Conservation (phyloP, 2,888 invertebrate species). For the Leistus spinibarbis region DNA sequence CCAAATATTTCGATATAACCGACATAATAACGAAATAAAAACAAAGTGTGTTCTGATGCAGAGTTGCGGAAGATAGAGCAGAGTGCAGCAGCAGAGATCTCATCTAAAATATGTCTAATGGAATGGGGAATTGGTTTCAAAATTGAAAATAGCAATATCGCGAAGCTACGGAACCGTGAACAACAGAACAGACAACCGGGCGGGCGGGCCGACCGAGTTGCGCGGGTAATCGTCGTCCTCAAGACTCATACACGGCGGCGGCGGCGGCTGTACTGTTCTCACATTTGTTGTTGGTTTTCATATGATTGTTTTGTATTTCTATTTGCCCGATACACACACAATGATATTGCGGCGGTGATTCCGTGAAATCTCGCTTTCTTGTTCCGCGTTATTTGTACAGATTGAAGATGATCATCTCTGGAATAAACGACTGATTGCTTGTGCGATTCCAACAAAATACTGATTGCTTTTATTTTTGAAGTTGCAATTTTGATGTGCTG, state of each 20-base stretch:
- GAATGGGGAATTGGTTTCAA: constrained; percentile 38
- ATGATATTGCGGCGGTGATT: background rate
- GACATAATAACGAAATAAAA: constrained; percentile 33
- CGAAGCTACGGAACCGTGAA: constrained; percentile 10
- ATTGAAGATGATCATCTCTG: background rate
- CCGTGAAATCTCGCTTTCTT: background rate
- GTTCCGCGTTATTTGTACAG: background rate
- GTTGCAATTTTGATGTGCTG: background rate
- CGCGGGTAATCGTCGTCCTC: background rate
- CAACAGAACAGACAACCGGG: background rate
- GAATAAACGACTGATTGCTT: too few relatives aligned
- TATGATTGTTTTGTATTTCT: background rate
- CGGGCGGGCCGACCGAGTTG: background rate
- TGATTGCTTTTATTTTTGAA: background rate
- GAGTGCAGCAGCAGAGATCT: constrained; percentile 18
- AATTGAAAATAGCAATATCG: constrained; percentile 40
- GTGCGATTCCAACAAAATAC: too few relatives aligned
- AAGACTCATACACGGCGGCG: background rate
- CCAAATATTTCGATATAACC: constrained; percentile 26
- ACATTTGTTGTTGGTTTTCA: background rate
- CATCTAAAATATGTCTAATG: constrained; percentile 39
- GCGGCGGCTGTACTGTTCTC: too few relatives aligned
- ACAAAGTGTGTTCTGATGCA: constrained; percentile 27
- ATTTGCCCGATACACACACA: background rate
- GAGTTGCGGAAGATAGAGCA: constrained; percentile 13